Percentiles rank a stretch among this genome's conserved stretches.
Conservation (phyloP, 1,140 invertebrate species). For the Drosophila rufa region DNA sequence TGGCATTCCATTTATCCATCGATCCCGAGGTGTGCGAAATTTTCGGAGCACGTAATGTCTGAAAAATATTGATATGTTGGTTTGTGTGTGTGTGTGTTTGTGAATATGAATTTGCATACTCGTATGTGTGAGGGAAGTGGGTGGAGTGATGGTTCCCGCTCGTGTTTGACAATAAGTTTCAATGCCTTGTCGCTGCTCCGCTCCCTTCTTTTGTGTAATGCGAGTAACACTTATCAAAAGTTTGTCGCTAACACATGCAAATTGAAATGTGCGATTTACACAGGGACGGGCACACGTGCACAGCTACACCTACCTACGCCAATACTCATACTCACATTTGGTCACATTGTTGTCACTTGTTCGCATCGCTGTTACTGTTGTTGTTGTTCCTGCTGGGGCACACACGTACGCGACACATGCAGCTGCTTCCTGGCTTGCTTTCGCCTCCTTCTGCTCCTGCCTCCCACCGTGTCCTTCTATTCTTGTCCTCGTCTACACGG, state of each 20-base stretch:
- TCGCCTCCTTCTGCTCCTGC: background rate
- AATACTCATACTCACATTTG: slow-evolving; percentile 44
- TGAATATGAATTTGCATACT: slow-evolving; percentile 37
- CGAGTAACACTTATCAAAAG: slow-evolving; percentile 82
- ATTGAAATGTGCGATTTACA: slow-evolving; percentile 78
- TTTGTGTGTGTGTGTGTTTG: slow-evolving; percentile 17
- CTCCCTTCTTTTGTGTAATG: slow-evolving; percentile 56
- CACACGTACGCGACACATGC: slow-evolving; percentile 68
- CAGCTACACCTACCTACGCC: slow-evolving; percentile 23
- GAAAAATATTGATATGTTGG: slow-evolving; percentile 42
- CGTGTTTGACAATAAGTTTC: slow-evolving; percentile 74
- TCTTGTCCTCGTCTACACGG: slow-evolving; percentile 55
- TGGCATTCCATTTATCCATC: slow-evolving; percentile 38
- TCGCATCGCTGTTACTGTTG: slow-evolving; percentile 37
- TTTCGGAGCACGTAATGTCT: slow-evolving; percentile 38
- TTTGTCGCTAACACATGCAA: slow-evolving; percentile 81
- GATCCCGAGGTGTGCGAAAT: slow-evolving; percentile 26
- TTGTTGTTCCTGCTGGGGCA: slow-evolving; percentile 9
- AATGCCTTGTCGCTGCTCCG: slow-evolving; percentile 44
- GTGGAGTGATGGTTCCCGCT: slow-evolving; percentile 47
- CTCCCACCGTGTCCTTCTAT: background rate
- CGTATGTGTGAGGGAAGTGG: slow-evolving; percentile 14
- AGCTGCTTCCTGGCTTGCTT: slow-evolving; percentile 27
- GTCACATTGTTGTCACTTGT: slow-evolving; percentile 66
- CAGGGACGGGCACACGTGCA: slow-evolving; percentile 15